Evolutionary conservation across 2,113 vertebrate genomes (phyloP).

Genomic region (Pomatorhinus ruficollis): DNA sequence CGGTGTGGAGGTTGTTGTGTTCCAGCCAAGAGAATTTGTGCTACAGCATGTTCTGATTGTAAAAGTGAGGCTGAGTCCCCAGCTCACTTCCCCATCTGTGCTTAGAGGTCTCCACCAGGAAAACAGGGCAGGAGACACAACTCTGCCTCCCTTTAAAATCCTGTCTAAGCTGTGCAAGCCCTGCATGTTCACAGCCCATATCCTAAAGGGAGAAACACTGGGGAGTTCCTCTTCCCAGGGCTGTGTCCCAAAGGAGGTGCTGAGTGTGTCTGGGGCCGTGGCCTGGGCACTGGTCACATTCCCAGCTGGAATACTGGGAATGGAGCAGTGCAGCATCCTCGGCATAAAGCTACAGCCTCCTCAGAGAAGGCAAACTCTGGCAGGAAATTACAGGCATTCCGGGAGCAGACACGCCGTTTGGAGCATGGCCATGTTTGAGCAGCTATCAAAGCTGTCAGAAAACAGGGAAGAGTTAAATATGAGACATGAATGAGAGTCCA

Average conservation of each 20-base stretch:
- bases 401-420: not conserved
- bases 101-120: not conserved
- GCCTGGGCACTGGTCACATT: rapidly evolving
- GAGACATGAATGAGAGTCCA: not conserved
- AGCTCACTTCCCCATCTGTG: rapidly evolving
- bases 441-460: not conserved
- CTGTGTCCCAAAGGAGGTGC: not conserved
- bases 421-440: not conserved
- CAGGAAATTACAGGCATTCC: not conserved
- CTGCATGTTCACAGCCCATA: not conserved
- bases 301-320: not conserved
- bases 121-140: not conserved
- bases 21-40: not conserved
- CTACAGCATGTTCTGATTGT: not conserved
- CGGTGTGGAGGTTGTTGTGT: rapidly evolving
- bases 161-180: not conserved
- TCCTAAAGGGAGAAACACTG: not conserved
- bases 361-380: not conserved
- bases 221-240: not conserved
- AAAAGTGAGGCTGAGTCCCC: not conserved
- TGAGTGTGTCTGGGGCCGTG: rapidly evolving
- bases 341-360: not conserved
- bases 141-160: not conserved
- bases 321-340: not conserved
- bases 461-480: not conserved